A percentile compares a stretch with the other conserved stretches of the same genome.
Evolutionary conservation across 2,113 vertebrate species (phyloP).

Genomic region (Neofelis nebulosa): DNA sequence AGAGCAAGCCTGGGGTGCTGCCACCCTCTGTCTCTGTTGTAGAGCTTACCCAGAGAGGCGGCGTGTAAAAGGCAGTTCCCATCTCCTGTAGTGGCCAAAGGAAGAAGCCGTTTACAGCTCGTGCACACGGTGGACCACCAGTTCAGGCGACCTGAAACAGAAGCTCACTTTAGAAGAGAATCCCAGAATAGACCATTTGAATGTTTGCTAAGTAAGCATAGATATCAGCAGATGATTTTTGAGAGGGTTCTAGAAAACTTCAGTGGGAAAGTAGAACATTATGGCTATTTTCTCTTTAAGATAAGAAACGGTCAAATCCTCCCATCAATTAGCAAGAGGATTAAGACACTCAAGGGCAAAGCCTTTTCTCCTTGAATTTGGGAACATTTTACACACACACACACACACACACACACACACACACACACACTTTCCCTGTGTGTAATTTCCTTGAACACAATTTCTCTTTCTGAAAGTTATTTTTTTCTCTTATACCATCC

Average conservation of each 20-base stretch:
- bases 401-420: no score
- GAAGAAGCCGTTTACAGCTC: constrained; percentile 97
- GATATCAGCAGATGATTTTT: not conserved
- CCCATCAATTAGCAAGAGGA: not conserved
- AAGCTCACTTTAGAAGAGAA: not conserved
- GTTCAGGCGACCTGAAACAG: constrained; percentile 94
- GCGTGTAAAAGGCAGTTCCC: constrained; percentile 99
- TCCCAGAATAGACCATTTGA: not conserved
- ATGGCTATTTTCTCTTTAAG: not conserved
- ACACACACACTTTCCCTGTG: not conserved
- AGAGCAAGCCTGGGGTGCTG: not conserved
- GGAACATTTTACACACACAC: not conserved
- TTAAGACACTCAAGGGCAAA: not conserved
- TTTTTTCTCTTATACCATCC: not conserved
- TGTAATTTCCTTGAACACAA: not conserved
- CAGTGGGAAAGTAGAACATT: not conserved
- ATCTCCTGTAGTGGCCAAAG: constrained; percentile 97
- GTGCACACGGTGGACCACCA: constrained; percentile 98
- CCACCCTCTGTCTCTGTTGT: not conserved
- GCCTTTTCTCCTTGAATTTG: not conserved
- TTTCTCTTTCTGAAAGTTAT: not conserved
- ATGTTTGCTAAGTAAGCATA: not conserved
- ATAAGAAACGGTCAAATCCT: not conserved
- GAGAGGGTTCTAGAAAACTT: not conserved
- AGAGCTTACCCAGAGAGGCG: constrained; percentile 94